Conservation (phyloP, 2,113 vertebrate genomes). For the Mesembrinibis cayennensis region DNA sequence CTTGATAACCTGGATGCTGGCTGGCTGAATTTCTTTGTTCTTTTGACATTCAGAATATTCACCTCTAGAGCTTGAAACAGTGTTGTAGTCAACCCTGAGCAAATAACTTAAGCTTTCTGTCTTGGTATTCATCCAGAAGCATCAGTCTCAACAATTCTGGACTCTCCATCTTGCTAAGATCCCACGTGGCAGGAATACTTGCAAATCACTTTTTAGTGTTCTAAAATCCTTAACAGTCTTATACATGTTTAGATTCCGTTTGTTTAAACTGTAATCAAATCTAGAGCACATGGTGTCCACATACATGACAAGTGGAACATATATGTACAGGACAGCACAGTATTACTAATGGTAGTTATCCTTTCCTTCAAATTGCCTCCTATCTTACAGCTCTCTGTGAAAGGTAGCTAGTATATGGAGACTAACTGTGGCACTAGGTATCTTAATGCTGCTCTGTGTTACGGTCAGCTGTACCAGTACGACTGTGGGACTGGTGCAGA, state of each 20-base stretch:
- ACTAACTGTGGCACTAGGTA: neutral
- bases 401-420: neutral
- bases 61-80: neutral
- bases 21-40: neutral
- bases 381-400: neutral
- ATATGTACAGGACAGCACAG: neutral
- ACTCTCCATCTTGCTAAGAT: neutral
- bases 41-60: neutral
- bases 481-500: neutral
- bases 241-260: neutral
- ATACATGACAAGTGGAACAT: neutral
- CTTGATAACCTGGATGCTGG: neutral
- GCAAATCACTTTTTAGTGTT: neutral
- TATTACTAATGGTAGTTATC: neutral
- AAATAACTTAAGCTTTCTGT: neutral
- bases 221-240: neutral
- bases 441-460: neutral
- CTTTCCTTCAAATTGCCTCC: neutral
- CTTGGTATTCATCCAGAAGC: neutral
- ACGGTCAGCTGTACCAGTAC: neutral
- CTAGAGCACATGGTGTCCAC: accelerated
- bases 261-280: neutral
- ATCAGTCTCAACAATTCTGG: neutral
- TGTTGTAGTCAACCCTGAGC: neutral
- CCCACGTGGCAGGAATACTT: neutral